A percentile compares a stretch with the other conserved stretches of the same genome.
These are phyloP conservation scores for Pygmarrhopalites habei DNA, from an alignment of 1,140 invertebrate genomes.

Conservation along the genomic window DNA sequence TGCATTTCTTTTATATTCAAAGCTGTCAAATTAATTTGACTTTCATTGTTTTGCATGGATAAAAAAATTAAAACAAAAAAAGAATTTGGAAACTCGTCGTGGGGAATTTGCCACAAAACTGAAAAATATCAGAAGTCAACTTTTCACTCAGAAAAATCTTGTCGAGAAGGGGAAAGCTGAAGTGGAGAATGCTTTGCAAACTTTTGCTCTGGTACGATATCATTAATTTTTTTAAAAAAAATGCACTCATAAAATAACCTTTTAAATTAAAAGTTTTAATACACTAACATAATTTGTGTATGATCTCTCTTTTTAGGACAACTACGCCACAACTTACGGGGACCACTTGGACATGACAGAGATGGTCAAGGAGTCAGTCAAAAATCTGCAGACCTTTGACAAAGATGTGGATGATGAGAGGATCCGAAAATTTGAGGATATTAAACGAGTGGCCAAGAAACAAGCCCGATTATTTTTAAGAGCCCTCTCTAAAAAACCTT, in stretches of 20 bases:
- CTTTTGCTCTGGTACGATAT: background rate
- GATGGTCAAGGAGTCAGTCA: too few species aligned
- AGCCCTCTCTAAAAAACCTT: background rate
- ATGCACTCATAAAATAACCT: too few species aligned
- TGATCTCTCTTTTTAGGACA: background rate
- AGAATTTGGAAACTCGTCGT: background rate
- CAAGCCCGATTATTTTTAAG: slow-evolving; percentile 2
- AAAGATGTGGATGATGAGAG: background rate
- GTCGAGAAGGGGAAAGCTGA: background rate
- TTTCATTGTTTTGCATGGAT: too few species aligned
- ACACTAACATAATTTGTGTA: background rate
- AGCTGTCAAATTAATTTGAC: too few species aligned
- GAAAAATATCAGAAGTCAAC: background rate
- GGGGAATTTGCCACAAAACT: background rate
- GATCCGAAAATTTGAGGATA: slow-evolving; percentile 5
- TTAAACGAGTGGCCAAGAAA: background rate
- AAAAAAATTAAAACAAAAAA: background rate
- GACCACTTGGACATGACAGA: background rate
- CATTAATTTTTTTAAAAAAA: background rate
- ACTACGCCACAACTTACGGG: background rate
- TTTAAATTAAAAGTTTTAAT: too few species aligned
- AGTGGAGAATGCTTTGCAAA: slow-evolving; percentile 9
- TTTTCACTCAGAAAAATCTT: background rate
- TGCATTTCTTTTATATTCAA: too few species aligned
- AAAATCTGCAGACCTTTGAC: too few species aligned